A percentile compares a stretch with the other conserved stretches of the same genome.
Evolutionary conservation across 2,113 vertebrate species (phyloP).

Genomic region (Vulpes lagopus): DNA sequence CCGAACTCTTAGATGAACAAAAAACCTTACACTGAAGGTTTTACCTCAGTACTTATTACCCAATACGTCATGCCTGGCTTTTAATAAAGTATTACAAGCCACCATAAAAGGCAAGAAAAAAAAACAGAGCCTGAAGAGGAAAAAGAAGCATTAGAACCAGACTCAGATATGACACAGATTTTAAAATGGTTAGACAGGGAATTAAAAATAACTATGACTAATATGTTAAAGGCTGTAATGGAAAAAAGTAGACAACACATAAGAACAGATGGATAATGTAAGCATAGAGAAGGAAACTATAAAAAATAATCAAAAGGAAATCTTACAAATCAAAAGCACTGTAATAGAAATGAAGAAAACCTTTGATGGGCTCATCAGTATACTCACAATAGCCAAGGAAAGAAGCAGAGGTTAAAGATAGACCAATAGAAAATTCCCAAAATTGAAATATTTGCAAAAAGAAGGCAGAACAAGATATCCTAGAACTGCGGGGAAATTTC

Average conservation of each 20-base stretch:
- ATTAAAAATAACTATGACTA: conserved; percentile 65
- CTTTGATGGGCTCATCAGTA: not conserved
- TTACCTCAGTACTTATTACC: not conserved
- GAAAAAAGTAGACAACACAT: conserved; percentile 41
- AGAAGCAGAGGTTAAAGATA: not conserved
- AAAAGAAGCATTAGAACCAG: not conserved
- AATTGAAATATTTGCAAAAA: not conserved
- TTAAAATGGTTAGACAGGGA: not conserved
- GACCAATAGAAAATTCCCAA: not conserved
- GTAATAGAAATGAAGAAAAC: conserved; percentile 4
- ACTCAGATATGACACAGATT: conserved; percentile 43
- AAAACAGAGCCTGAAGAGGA: not conserved
- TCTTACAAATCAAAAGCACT: not conserved
- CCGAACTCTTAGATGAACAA: not conserved
- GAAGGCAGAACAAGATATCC: not conserved
- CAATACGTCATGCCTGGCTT: not conserved
- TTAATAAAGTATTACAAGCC: conserved; percentile 16
- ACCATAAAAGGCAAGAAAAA: conserved; percentile 3
- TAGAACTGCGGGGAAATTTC: not conserved
- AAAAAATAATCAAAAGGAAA: conserved; percentile 52
- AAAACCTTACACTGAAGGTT: not conserved
- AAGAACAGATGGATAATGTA: conserved; percentile 60
- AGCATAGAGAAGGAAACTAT: conserved; percentile 49
- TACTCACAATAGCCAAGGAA: not conserved
- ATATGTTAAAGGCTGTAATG: conserved; percentile 26